Evolutionary conservation across 2,113 vertebrate species (phyloP).

Genomic region (Dasypus novemcinctus): DNA sequence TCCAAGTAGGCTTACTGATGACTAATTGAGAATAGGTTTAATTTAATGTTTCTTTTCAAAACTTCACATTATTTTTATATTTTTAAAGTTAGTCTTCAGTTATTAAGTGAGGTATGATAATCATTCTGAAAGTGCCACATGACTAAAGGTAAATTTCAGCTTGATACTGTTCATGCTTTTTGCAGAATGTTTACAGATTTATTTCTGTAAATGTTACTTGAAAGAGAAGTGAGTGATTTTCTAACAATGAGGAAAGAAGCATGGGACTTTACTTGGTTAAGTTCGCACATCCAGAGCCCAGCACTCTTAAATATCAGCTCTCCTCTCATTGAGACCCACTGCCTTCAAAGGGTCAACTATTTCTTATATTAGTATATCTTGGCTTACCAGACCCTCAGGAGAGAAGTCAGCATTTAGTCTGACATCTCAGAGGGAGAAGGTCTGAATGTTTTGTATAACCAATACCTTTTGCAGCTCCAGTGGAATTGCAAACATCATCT

Average conservation of each 20-base stretch:
- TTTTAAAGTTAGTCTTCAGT: background rate
- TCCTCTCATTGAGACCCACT: background rate
- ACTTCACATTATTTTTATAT: background rate
- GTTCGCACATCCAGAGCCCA: background rate
- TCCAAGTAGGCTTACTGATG: background rate
- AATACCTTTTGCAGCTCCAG: background rate
- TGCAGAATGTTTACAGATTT: background rate
- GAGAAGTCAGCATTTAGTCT: background rate
- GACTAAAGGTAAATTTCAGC: background rate
- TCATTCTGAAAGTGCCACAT: background rate
- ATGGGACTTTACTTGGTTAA: background rate
- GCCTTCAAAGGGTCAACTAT: background rate
- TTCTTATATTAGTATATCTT: background rate
- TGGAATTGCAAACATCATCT: constrained; percentile 28
- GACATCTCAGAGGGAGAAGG: background rate
- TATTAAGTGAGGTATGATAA: background rate
- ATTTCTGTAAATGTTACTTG: background rate
- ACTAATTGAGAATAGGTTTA: background rate
- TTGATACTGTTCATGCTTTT: background rate
- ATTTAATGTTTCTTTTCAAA: constrained; percentile 16
- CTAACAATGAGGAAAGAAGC: background rate
- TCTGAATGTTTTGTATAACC: background rate
- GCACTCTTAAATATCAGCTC: background rate
- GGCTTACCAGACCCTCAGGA: background rate
- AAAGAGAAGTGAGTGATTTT: background rate